These are phyloP conservation scores for Venustaconcha ellipsiformis DNA, from an alignment of 1,140 invertebrate species.

Conservation along the genomic window DNA sequence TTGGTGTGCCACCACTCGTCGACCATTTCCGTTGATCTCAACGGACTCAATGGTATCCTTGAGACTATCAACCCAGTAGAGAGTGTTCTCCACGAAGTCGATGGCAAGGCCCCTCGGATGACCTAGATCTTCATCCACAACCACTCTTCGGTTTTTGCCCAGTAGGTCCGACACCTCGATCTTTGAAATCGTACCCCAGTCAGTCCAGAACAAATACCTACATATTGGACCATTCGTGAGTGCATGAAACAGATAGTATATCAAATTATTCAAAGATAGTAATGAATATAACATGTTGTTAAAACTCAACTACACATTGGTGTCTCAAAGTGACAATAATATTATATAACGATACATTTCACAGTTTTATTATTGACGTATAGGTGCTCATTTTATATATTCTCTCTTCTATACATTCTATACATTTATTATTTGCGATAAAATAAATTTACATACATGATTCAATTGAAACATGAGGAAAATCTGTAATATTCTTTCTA, in stretches of 20 bases:
- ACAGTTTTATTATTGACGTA: too few relatives aligned
- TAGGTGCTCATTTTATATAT: too few relatives aligned
- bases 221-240: neutral
- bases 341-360: neutral
- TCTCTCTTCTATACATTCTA: too few relatives aligned
- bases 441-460: too few relatives aligned
- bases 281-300: neutral
- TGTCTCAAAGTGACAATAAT: neutral
- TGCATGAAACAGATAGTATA: neutral
- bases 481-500: too few relatives aligned
- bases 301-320: neutral
- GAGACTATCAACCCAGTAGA: constrained; percentile 96
- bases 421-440: too few relatives aligned
- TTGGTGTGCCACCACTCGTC: constrained; percentile 41
- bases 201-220: constrained; percentile 74
- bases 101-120: constrained; percentile 94
- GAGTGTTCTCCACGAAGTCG: constrained; percentile 91
- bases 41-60: constrained; percentile 93
- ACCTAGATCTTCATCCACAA: constrained; percentile 88
- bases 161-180: constrained; percentile 89
- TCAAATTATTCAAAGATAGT: neutral
- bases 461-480: too few relatives aligned
- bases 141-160: constrained; percentile 78
- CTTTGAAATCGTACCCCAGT: constrained; percentile 90
- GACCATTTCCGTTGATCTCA: constrained; percentile 80